A percentile compares a stretch with the other conserved stretches of the same genome.
phyloP scores from a whole-genome alignment of 2,797 vertebrate genomes.

The Nyctibius grandis region DNA sequence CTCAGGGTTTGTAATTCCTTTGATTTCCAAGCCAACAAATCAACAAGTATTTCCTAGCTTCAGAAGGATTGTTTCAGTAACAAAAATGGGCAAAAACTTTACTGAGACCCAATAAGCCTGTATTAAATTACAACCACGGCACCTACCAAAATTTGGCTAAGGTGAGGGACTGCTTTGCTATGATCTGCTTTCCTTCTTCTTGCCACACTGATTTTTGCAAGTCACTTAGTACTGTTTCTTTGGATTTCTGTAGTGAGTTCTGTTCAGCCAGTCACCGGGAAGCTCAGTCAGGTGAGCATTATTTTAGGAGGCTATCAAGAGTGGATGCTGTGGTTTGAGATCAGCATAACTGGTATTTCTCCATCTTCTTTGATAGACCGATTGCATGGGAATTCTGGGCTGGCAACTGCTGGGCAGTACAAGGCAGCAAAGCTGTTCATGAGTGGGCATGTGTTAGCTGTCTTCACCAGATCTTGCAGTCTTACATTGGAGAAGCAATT shows the following conservation, averaged over 20 bases:
- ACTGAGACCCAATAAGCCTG: background rate
- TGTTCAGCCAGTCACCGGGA: background rate
- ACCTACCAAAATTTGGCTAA: background rate
- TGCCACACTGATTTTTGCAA: background rate
- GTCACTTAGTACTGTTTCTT: background rate
- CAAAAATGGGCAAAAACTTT: background rate
- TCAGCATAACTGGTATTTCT: background rate
- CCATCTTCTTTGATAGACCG: background rate
- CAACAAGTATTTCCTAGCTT: background rate
- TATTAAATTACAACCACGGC: background rate
- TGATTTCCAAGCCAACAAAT: background rate
- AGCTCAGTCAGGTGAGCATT: background rate
- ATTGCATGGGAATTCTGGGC: background rate
- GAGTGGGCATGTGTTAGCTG: rapidly evolving
- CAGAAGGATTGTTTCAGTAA: background rate
- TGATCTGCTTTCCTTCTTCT: background rate
- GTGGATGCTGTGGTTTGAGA: background rate
- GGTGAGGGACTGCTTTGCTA: background rate
- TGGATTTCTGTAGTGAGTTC: background rate
- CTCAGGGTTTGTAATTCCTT: background rate
- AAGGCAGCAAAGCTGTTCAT: background rate
- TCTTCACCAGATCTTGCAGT: background rate
- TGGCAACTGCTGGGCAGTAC: background rate
- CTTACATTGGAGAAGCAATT: background rate
- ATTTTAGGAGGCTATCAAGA: rapidly evolving